A percentile compares a stretch with the other conserved stretches of the same genome.
Evolutionary conservation across 1,140 invertebrate species (phyloP).

Genomic region (Eufriesea mexicana): DNA sequence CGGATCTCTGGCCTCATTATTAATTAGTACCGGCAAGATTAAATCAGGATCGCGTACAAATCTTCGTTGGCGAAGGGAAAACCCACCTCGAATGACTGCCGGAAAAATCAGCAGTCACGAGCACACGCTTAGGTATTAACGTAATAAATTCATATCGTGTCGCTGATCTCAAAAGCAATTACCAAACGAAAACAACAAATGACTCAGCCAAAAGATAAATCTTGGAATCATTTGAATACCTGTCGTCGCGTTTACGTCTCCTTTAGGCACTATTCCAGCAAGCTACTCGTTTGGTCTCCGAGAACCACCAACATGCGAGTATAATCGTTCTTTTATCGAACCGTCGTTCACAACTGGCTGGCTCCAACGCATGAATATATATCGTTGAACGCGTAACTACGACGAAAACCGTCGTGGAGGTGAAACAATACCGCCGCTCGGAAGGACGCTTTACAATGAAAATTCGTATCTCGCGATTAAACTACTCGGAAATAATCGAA

Average conservation of each 20-base stretch:
- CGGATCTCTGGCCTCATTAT: too few species aligned
- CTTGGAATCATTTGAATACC: background rate
- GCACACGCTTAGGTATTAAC: background rate
- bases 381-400: background rate
- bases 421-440: background rate
- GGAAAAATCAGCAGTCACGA: too few species aligned
- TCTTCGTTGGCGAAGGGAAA: background rate
- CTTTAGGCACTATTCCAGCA: too few species aligned
- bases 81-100: background rate
- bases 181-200: background rate
- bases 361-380: background rate
- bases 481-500: background rate
- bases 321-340: background rate
- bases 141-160: background rate
- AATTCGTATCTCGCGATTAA: background rate
- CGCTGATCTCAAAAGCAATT: background rate
- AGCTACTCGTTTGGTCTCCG: too few species aligned
- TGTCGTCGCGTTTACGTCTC: background rate
- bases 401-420: too few species aligned
- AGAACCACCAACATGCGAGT: background rate
- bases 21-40: too few species aligned
- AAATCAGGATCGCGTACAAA: background rate
- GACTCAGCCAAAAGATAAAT: background rate
- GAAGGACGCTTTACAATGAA: background rate
- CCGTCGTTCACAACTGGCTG: background rate